A percentile compares a stretch with the other conserved stretches of the same genome.
Conservation (phyloP, 2,797 vertebrate genomes). For the Trematomus bernacchii region DNA sequence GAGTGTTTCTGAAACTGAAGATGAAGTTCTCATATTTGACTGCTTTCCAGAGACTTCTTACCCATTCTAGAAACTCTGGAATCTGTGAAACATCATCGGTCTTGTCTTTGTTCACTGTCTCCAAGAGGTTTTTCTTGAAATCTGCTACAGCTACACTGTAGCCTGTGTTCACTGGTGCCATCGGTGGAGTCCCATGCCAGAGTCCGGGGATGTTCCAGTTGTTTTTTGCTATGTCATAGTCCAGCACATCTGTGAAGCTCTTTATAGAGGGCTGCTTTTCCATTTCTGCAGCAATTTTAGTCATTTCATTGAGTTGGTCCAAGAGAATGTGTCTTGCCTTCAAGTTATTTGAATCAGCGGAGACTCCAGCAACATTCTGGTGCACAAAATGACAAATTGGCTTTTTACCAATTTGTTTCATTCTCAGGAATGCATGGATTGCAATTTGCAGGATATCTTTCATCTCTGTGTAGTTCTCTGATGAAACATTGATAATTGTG, state of each 20-base stretch:
- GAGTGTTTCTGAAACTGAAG: conserved; percentile 81
- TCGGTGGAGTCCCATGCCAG: conserved; percentile 86
- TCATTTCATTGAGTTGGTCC: conserved; percentile 75
- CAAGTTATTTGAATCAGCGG: too few relatives aligned
- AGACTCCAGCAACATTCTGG: conserved; percentile 73
- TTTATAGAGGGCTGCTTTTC: conserved; percentile 43
- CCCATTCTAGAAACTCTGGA: conserved; percentile 79
- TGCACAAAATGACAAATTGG: conserved; percentile 78
- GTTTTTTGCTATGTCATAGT: conserved; percentile 74
- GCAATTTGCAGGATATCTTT: conserved; percentile 75
- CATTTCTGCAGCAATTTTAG: conserved; percentile 70
- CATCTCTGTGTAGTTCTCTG: conserved; percentile 76
- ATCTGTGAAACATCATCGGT: conserved; percentile 59
- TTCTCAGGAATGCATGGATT: conserved; percentile 76
- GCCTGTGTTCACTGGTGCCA: conserved; percentile 84
- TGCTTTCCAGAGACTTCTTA: conserved; percentile 81
- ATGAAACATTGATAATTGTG: conserved; percentile 72
- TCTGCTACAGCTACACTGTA: conserved; percentile 82
- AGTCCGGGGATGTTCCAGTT: conserved; percentile 86
- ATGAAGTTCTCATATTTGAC: conserved; percentile 80
- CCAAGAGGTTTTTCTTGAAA: conserved; percentile 79
- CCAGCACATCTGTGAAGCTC: conserved; percentile 74
- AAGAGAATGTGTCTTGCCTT: too few relatives aligned
- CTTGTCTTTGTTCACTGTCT: conserved; percentile 57
- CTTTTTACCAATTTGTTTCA: conserved; percentile 68